These are phyloP conservation scores for Carassius auratus DNA, from an alignment of 2,113 vertebrate species.

Conservation along the genomic window DNA sequence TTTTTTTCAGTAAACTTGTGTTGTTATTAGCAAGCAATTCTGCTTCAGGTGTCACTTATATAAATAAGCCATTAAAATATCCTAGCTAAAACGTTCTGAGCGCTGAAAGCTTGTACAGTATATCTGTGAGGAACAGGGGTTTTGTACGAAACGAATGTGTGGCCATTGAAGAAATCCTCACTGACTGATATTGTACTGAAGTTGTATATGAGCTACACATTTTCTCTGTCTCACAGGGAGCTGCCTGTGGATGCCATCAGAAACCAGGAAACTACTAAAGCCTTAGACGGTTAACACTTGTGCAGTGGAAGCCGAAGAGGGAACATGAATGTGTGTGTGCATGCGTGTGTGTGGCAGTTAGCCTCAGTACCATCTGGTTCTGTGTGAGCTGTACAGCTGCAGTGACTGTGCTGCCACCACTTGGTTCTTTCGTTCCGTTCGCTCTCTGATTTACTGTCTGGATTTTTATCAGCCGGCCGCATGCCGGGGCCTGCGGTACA, in stretches of 20 bases:
- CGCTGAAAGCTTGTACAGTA: background rate
- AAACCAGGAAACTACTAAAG: conserved; percentile 32
- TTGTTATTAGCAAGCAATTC: background rate
- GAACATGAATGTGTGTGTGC: conserved; percentile 28
- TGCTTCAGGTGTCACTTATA: background rate
- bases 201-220: background rate
- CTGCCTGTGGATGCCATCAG: conserved; percentile 34
- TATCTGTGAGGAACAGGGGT: background rate
- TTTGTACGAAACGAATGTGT: background rate
- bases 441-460: conserved; percentile 71
- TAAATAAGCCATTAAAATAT: background rate
- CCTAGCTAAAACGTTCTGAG: background rate
- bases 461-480: conserved; percentile 65
- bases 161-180: background rate
- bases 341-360: conserved; percentile 51
- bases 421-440: conserved; percentile 58
- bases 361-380: conserved; percentile 57
- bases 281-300: conserved; percentile 43
- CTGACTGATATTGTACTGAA: conserved; percentile 1
- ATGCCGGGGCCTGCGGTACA: conserved; percentile 60
- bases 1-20: background rate
- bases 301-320: conserved; percentile 32
- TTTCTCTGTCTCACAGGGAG: background rate
- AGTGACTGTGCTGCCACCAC: conserved; percentile 57
- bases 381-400: conserved; percentile 60